Conservation (phyloP, 2,113 vertebrate genomes). For the Ursus arctos region DNA sequence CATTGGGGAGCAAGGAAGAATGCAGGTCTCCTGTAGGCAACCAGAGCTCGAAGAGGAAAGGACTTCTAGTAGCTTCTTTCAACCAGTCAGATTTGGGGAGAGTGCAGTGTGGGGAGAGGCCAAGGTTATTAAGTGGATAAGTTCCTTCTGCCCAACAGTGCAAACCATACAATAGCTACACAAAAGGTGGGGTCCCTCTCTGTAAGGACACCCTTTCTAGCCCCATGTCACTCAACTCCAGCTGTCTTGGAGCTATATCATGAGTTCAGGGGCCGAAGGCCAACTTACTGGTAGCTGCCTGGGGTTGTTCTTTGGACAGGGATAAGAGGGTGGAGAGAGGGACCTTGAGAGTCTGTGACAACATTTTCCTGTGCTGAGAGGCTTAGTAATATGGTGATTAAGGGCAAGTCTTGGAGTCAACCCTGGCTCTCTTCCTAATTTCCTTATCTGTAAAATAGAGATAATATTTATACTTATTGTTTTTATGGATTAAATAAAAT, state of each 20-base stretch:
- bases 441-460: neutral
- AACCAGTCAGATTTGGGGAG: neutral
- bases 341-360: neutral
- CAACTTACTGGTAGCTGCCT: neutral
- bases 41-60: neutral
- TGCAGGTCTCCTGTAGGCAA: neutral
- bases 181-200: rapidly evolving
- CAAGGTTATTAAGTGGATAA: neutral
- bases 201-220: neutral
- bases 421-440: neutral
- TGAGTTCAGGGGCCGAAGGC: neutral
- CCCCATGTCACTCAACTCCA: neutral
- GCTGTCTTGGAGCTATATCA: neutral
- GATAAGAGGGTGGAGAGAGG: neutral
- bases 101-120: neutral
- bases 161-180: neutral
- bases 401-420: neutral
- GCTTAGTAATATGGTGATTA: neutral
- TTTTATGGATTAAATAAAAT: neutral
- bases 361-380: neutral
- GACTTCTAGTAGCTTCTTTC: neutral
- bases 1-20: too few species aligned
- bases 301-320: neutral
- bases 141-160: too few species aligned
- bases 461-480: neutral